A percentile compares a stretch with the other conserved stretches of the same genome.
Conservation (phyloP, 2,113 vertebrate species). For the Ciconia boyciana region DNA sequence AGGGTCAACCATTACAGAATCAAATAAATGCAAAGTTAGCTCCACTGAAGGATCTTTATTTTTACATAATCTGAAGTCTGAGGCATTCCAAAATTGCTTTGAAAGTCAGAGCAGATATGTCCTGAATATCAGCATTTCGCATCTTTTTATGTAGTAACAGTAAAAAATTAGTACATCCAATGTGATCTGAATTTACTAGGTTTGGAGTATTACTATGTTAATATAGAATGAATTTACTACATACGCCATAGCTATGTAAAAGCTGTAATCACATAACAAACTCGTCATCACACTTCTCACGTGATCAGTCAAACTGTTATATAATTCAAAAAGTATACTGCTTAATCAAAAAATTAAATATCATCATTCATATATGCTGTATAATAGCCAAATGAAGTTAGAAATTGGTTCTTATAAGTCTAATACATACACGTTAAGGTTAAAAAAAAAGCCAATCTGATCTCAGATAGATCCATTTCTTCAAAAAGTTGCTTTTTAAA, state of each 20-base stretch:
- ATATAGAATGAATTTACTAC: background rate
- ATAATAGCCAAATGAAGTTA: background rate
- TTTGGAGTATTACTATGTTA: background rate
- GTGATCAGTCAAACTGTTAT: background rate
- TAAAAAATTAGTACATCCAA: background rate
- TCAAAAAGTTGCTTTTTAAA: background rate
- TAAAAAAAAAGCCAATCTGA: background rate
- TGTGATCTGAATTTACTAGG: background rate
- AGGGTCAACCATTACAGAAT: background rate
- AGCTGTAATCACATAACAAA: background rate
- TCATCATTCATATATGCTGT: background rate
- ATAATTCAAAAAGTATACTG: background rate
- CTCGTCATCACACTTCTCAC: background rate
- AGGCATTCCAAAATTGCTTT: background rate
- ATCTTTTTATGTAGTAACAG: background rate
- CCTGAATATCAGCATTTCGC: background rate
- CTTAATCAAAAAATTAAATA: background rate
- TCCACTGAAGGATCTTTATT: background rate
- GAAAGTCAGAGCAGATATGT: background rate
- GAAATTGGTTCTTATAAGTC: background rate
- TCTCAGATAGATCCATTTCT: background rate
- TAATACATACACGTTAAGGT: background rate
- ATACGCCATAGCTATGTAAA: background rate
- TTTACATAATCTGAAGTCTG: background rate
- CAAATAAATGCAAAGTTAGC: background rate